Evolutionary conservation across 2,113 vertebrate genomes (phyloP), one percentile per base, ranked within the genome.

Genomic region (Burhinus bistriatus): DNA sequence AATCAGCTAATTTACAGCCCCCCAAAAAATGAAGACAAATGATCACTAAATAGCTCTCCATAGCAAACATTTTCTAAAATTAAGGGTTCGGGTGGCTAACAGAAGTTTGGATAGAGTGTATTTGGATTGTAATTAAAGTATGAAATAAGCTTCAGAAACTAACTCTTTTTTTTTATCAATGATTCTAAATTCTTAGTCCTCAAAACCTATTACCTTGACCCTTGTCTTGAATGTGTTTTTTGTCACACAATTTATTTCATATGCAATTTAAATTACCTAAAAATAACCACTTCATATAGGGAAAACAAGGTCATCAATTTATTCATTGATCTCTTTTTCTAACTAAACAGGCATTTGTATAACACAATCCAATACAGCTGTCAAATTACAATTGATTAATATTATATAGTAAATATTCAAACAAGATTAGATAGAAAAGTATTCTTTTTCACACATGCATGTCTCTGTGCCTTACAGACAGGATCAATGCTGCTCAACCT

Each of bases 301-400:
- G 47, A 83, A 94, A 93, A 82, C 17, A 91, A 86, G 57, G 15
- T 22, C 15, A 95, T 95, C 21, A 59, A 82, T 95, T 94, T 92
- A 83, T 92, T 93, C 95, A 94, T 92, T 8, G 47, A 94, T 44
- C 42, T 80, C 42, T 12, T 42, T 19, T 70, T 73, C 79, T 91
- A 68, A 84, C 45, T 68, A 69, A 92, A 82, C 45, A 87, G 38
- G 10, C 22, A 91, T 85, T 95, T 95, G 42, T 95, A 72, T 68
- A 92, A 82, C 62, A 78, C 44, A 89, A 49, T 87, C 32, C 51
- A 77, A 83, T 75, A 62, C 12, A 55, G 25, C 10, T 69, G 36
- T 71, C 85, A 95, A 90, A 89, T 88, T 64, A 77, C 61, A 94
- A 89, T 69, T 83, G 73, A 34, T 78, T 90, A 57, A 77, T 92